Percentiles rank a stretch among this genome's conserved stretches.
These are phyloP conservation scores for Meles meles DNA, from an alignment of 2,113 vertebrate species.

Conservation along the genomic window DNA sequence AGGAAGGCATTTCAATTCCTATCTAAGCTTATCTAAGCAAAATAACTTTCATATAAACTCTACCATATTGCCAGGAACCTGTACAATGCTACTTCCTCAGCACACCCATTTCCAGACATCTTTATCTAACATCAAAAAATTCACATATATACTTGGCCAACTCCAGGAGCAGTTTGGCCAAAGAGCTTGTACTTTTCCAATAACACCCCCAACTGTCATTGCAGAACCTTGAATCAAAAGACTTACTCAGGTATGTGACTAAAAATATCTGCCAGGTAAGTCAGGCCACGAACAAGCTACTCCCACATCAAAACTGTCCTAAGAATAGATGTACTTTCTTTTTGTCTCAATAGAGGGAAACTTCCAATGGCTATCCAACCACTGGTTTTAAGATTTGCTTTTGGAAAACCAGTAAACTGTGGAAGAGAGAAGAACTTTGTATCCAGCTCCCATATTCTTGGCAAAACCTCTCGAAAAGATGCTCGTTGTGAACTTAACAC, in stretches of 20 bases:
- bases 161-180: neutral
- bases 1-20: conserved; percentile 20
- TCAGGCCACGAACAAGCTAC: neutral
- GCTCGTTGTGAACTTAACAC: neutral
- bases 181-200: neutral
- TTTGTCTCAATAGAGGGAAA: neutral
- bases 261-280: conserved; percentile 6
- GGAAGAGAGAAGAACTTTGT: neutral
- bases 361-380: neutral
- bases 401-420: neutral
- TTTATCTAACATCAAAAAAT: neutral
- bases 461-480: neutral
- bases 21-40: neutral
- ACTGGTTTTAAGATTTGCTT: neutral
- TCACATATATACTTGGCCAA: neutral
- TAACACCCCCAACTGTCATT: neutral
- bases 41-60: neutral
- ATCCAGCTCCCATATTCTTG: neutral
- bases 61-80: neutral
- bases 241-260: neutral
- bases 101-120: neutral
- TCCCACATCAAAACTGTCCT: neutral
- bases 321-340: neutral
- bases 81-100: neutral
- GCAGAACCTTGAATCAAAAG: neutral